Evolutionary conservation across 2,797 vertebrate species (phyloP).

Genomic region (Hafferia zeledoni): DNA sequence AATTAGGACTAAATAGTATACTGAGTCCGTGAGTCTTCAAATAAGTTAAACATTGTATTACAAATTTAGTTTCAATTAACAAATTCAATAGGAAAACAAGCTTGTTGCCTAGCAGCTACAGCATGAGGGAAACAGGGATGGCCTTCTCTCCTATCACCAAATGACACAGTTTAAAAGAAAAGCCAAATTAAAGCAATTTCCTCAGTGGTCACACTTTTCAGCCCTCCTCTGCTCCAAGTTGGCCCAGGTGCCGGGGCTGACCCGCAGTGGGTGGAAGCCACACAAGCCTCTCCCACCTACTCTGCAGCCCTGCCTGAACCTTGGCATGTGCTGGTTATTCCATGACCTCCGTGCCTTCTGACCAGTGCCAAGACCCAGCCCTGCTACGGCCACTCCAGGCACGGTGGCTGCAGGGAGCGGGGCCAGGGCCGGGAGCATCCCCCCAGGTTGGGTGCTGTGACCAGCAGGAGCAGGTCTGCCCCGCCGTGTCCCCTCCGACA

Average conservation of each 20-base stretch:
- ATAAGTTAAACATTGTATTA: conserved; percentile 18
- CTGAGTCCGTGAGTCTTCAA: background rate
- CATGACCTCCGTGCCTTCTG: rapidly evolving
- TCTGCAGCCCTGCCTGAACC: background rate
- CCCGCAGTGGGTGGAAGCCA: rapidly evolving
- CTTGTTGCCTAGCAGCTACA: background rate
- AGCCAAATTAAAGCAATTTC: background rate
- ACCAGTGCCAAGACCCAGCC: background rate
- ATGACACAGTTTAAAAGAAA: background rate
- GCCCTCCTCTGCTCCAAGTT: background rate
- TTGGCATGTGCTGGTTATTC: conserved; percentile 19
- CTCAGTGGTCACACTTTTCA: background rate
- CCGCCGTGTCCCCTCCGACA: background rate
- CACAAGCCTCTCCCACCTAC: background rate
- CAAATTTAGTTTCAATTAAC: conserved; percentile 51
- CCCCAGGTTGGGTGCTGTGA: background rate
- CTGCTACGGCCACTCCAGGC: rapidly evolving
- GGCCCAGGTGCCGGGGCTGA: rapidly evolving
- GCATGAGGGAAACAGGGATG: background rate
- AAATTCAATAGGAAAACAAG: background rate
- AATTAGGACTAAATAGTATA: conserved; percentile 40
- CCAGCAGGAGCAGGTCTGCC: background rate
- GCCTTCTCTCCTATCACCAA: background rate
- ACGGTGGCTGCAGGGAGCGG: rapidly evolving
- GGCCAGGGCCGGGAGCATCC: background rate